Evolutionary conservation across 2,888 invertebrate genomes (phyloP).

Genomic region (Podotricha telesiphe): DNA sequence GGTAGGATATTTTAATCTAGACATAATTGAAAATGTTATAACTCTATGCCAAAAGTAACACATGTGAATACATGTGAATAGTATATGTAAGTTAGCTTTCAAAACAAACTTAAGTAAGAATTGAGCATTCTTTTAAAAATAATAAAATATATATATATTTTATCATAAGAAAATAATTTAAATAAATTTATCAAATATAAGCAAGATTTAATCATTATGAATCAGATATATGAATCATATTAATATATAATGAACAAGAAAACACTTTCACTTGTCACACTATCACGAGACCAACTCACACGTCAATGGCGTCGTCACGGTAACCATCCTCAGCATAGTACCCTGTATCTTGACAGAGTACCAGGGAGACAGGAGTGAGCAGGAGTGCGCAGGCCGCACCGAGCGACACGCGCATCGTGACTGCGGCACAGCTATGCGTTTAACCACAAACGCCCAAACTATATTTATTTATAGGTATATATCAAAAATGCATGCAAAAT

Average conservation of each 20-base stretch:
- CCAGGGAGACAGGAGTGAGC: conserved; percentile 63
- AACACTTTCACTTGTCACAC: conserved; percentile 35
- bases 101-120: too few species aligned
- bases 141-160: too few species aligned
- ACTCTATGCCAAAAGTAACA: too few species aligned
- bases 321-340: conserved; percentile 71
- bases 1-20: too few species aligned
- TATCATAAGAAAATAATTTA: too few species aligned
- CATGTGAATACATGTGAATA: too few species aligned
- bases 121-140: too few species aligned
- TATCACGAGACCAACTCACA: conserved; percentile 64
- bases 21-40: too few species aligned
- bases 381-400: conserved; percentile 67
- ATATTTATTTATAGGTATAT: conserved; percentile 41
- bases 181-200: too few species aligned
- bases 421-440: conserved; percentile 74
- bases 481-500: conserved; percentile 34
- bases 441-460: conserved; percentile 67
- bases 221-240: too few species aligned
- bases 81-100: too few species aligned
- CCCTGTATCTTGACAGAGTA: conserved; percentile 65
- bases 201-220: too few species aligned
- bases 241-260: background rate
- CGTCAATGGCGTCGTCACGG: conserved; percentile 71
- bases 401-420: conserved; percentile 78